phyloP scores from a whole-genome alignment of 1,140 invertebrate genomes.

The Drosophila funebris region DNA sequence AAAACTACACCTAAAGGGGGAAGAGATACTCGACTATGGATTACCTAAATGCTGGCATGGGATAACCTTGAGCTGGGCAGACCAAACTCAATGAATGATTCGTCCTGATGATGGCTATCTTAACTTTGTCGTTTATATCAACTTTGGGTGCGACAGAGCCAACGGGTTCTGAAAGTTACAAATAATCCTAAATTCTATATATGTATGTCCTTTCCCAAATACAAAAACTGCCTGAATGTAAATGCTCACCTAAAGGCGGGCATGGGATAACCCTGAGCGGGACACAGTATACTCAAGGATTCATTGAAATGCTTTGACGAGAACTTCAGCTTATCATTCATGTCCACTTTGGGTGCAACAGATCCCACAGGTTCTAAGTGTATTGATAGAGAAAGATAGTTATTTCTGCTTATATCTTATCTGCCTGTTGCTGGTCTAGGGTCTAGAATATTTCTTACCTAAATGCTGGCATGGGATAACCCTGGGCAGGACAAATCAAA shows the following conservation, averaged over 20 bases:
- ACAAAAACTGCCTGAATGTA: constrained; percentile 36
- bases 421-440: constrained; percentile 35
- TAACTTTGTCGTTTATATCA: constrained; percentile 78
- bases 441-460: constrained; percentile 87
- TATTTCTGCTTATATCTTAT: constrained; percentile 9
- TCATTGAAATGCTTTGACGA: constrained; percentile 74
- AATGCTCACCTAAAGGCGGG: constrained; percentile 86
- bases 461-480: constrained; percentile 87
- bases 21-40: constrained; percentile 23
- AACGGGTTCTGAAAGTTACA: constrained; percentile 84
- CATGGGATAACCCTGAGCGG: constrained; percentile 88
- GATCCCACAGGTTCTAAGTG: constrained; percentile 83
- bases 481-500: constrained; percentile 87
- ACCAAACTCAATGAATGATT: constrained; percentile 83
- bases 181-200: not conserved
- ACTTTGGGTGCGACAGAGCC: constrained; percentile 85
- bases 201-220: not conserved
- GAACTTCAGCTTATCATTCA: constrained; percentile 85
- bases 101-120: constrained; percentile 61
- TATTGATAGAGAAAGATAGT: constrained; percentile 11
- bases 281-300: constrained; percentile 84
- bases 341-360: constrained; percentile 86
- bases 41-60: constrained; percentile 87
- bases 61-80: constrained; percentile 90
- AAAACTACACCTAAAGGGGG: not conserved